Percentiles rank a stretch among this genome's conserved stretches.
phyloP scores from a whole-genome alignment of 23 tunicate genomes.

The Halocynthia aurantium region DNA sequence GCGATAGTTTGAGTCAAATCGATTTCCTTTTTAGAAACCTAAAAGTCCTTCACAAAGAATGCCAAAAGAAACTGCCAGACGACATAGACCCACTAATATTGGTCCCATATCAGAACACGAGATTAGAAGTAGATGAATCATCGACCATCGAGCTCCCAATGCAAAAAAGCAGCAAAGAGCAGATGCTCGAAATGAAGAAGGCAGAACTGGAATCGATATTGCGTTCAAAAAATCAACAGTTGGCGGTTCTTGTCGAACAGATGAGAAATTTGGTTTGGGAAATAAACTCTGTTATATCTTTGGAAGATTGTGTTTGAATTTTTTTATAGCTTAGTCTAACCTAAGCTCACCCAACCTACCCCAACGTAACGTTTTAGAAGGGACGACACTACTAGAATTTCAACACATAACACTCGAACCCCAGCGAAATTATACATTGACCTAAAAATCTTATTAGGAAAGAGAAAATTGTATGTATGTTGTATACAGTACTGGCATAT shows the following conservation, averaged over 20 bases:
- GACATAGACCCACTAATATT: constrained; percentile 15
- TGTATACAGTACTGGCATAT: too few relatives aligned
- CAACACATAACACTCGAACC: too few relatives aligned
- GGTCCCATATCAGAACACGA: neutral
- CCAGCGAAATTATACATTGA: too few relatives aligned
- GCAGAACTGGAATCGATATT: constrained; percentile 18
- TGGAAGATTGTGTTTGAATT: neutral
- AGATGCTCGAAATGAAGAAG: constrained; percentile 5
- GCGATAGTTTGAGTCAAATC: constrained; percentile 9
- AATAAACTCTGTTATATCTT: constrained; percentile 9
- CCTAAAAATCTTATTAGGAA: too few relatives aligned
- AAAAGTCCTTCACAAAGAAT: constrained; percentile 10
- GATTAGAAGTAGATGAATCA: neutral
- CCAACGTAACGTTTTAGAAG: too few relatives aligned
- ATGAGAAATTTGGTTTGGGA: constrained; percentile 24
- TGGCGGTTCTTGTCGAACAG: constrained; percentile 10
- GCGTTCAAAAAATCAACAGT: constrained; percentile 10
- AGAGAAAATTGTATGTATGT: too few relatives aligned
- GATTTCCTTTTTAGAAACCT: constrained; percentile 5
- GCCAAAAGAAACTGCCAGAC: constrained; percentile 21
- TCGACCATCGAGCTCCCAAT: constrained; percentile 4
- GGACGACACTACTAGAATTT: too few relatives aligned
- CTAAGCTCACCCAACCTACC: too few relatives aligned
- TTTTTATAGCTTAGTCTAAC: neutral
- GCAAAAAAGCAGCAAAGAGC: constrained; percentile 5